Conservation (phyloP, 2,888 invertebrate species). For the Macrosoma leucophasiata region DNA sequence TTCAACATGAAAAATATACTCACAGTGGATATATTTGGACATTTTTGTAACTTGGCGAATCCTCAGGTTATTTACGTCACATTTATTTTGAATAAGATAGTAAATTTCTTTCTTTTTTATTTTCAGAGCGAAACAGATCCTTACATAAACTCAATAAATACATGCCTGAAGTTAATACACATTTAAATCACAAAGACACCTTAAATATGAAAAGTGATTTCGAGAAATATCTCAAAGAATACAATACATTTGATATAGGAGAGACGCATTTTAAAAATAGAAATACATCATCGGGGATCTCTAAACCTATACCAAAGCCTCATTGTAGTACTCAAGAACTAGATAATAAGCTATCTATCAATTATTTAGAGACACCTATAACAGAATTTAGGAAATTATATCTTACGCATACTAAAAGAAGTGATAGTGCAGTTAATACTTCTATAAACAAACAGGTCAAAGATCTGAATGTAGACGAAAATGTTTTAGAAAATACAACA, state of each 20-base stretch:
- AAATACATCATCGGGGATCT: slow-evolving; percentile 26
- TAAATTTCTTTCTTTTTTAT: slow-evolving; percentile 1
- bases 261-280: slow-evolving; percentile 35
- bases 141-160: slow-evolving; percentile 23
- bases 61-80: too few relatives aligned
- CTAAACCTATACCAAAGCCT: slow-evolving; percentile 35
- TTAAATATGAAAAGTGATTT: slow-evolving; percentile 33
- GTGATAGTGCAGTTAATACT: slow-evolving; percentile 11
- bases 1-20: too few relatives aligned
- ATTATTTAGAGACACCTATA: slow-evolving; percentile 54
- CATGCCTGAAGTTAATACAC: slow-evolving; percentile 12
- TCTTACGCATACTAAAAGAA: slow-evolving; percentile 25
- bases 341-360: too few relatives aligned
- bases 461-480: slow-evolving; percentile 4
- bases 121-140: slow-evolving; percentile 32
- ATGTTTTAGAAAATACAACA: slow-evolving; percentile 1
- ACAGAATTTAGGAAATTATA: slow-evolving; percentile 57
- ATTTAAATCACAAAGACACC: slow-evolving; percentile 17
- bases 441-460: too few relatives aligned
- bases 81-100: not conserved
- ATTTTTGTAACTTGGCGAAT: too few relatives aligned
- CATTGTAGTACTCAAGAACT: too few relatives aligned
- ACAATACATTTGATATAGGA: slow-evolving; percentile 34
- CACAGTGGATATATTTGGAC: too few relatives aligned
- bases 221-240: slow-evolving; percentile 45